Evolutionary conservation across 1,140 invertebrate species (phyloP), one percentile per base, ranked within the genome.

Genomic region (Scaptomyza graminum): DNA sequence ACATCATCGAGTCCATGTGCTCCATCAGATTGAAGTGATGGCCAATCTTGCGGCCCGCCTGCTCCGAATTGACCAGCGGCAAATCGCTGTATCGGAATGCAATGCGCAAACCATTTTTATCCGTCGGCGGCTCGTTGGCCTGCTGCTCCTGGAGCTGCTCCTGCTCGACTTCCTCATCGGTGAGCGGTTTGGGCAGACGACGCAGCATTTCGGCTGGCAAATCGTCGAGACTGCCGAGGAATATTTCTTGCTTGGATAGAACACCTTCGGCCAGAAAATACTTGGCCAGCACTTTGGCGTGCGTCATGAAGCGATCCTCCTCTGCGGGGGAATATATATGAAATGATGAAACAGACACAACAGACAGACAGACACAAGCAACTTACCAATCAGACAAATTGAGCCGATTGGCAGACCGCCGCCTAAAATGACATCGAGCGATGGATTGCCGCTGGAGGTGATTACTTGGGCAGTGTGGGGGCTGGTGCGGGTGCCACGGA

Each of bases 61-160:
- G 91, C 34, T 93, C 92, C 5, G 95, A 94, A 76, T 96, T 94
- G 1, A 95, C 92, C 76, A 94, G 82, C 39, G 94, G 94, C 79
- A 96, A 93, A 73, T 96, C 94, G 82, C 96, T 95, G 92, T 97
- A 97, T 52, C 96, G 93, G 95, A 96, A 97, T 5, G 97, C 96
- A 90, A 97, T 97, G 84, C 95, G 95, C 94, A 97, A 95, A 72
- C 95, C 93, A 51, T 95, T 93, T 13, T 90, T 74, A 18, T 55
- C 56, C 5, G 50, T 46, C 15, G 63, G 54, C 54, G 64, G 64
- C 55, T 68, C 64, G 69, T 75, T 56, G 91, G 88, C 77, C 4
- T 49, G 51, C 60, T 74, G 52, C 51, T 74, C 63, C 28, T 72
- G 44, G 15, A 39, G 54, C 50, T 68, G 74, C 51, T 90, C 76